Evolutionary conservation across 2,888 invertebrate species (phyloP), one percentile per base, ranked within the genome.

Genomic region (Drosophila conformis): DNA sequence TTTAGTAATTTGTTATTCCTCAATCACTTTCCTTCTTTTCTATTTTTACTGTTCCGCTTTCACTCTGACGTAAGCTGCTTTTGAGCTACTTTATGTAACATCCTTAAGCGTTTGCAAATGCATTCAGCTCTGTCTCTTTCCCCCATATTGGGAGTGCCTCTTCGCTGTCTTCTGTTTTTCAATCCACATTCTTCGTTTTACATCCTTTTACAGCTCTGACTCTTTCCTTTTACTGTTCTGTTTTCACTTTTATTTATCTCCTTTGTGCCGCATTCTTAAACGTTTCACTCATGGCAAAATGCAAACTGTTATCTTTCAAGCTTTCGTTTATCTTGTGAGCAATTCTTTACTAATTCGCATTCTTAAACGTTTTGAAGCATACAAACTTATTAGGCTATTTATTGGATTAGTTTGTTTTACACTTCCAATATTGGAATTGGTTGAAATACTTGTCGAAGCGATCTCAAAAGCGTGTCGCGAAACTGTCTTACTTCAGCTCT

Each of bases 381-480:
- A 15, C 46, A 49, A 53, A 53, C 8, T 58, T 29, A 4, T 21
- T 21, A 5, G 1, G 3, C 29, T 51, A 10, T 27, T 49, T 27
- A 2, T 27, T 4, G 48, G 18, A 49, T 2, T 5, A 11, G 27
- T 27, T 49, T 5, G 29, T 1, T 52, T 31, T 52, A 7, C 21
- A 33, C 13, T 21, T 7, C 1, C 3, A 3, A 10, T n/a, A 11
- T 29, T 18, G 10, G 36, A 2, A 63, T 36, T 29, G 48, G 60
- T 59, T 63, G 13, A 40, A 73, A 78, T 73, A 76, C 63, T 75
- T 78, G 38, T 4, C 3, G 4, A 8, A 11, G 27, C 21, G 25
- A 8, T 46, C 31, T 42, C 25, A 5, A 54, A 51, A 57, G 35
- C 69, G 42, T 57, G 57, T 58, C 58, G 35, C 11, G 31, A 18